Conservation (phyloP, 2,797 vertebrate species). For the Acanthornis magna region DNA sequence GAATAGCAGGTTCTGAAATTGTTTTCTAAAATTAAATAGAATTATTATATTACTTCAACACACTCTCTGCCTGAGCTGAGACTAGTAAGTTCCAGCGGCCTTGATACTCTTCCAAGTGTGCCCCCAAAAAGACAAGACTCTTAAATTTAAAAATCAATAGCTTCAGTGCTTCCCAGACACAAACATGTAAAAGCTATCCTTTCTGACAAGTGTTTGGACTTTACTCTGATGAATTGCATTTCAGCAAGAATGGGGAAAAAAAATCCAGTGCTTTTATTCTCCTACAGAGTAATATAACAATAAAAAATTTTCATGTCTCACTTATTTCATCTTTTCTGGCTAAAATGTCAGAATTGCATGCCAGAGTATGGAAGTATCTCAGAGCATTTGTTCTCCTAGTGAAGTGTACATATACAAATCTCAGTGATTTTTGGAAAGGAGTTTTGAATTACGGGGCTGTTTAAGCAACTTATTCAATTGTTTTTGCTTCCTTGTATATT, state of each 20-base stretch:
- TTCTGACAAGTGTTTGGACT: slow-evolving; percentile 42
- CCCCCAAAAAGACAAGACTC: not conserved
- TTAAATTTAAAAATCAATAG: slow-evolving; percentile 61
- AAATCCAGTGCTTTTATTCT: not conserved
- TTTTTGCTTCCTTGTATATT: not conserved
- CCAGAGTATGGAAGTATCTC: not conserved
- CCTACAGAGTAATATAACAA: not conserved
- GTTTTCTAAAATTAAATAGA: not conserved
- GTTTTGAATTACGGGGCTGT: accelerated
- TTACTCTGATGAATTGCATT: slow-evolving; percentile 41
- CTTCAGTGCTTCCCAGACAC: slow-evolving; percentile 23
- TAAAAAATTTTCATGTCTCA: slow-evolving; percentile 22
- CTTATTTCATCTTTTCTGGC: not conserved
- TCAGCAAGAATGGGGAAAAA: not conserved
- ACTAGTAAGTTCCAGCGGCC: not conserved
- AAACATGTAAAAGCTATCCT: slow-evolving; percentile 16
- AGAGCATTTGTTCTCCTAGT: not conserved
- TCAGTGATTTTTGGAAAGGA: not conserved
- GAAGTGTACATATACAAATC: not conserved
- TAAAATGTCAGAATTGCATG: not conserved
- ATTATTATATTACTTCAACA: not conserved
- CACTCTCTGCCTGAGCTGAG: not conserved
- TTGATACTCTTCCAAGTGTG: not conserved
- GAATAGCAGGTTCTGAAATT: not conserved
- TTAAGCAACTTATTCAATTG: not conserved